Base-by-base conservation (phyloP, 1,140 invertebrate genomes). In the Marisa cornuarietis region DNA sequence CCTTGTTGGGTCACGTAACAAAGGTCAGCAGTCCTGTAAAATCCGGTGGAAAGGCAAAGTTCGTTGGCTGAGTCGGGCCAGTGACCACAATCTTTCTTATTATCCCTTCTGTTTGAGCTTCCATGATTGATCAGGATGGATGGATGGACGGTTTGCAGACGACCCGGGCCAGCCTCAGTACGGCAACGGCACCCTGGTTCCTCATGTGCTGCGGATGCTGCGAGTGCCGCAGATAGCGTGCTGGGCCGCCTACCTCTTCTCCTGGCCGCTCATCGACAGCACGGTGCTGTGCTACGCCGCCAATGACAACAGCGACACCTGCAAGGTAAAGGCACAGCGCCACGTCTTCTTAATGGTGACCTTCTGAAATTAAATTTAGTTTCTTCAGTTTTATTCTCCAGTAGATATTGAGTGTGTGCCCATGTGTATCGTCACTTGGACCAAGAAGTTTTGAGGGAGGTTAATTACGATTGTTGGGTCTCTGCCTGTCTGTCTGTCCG, bases 161-260 rank as follows among this genome's bases (percentile, higher is more conserved):
- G 74, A 76, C 22, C n/a, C 20, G 13, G 61, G 42, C 20, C 6
- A 63, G n/a, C 71, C 78, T 20, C 74, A 78, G 52, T 81, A 81
- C 71, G 80, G 80, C 18, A 81, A 81, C n/a, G 80, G 80, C 14
- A 81, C 80, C 16, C 61, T 78, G 18, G 42, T 78, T 8, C 80
- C 80, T 26, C 80, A 81, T 24, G 80, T 81, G 51, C 62, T 78
- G n/a, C 22, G 51, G 2, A 68, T 81, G 61, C 24, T 69, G 42
- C 76, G 71, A 13, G 71, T 78, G 24, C 68, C 71, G n/a, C 49
- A 78, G 71, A 54, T 65, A 42, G 58, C 58, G 10, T 81, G 80
- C 65, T 71, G 62, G 42, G 52, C 58, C 20, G 71, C 76, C 69
- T 81, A 81, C 65, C 42, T 49, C 51, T 49, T 73, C 26, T 74